Conservation (phyloP, 2,797 vertebrate genomes). For the Bradypus variegatus region DNA sequence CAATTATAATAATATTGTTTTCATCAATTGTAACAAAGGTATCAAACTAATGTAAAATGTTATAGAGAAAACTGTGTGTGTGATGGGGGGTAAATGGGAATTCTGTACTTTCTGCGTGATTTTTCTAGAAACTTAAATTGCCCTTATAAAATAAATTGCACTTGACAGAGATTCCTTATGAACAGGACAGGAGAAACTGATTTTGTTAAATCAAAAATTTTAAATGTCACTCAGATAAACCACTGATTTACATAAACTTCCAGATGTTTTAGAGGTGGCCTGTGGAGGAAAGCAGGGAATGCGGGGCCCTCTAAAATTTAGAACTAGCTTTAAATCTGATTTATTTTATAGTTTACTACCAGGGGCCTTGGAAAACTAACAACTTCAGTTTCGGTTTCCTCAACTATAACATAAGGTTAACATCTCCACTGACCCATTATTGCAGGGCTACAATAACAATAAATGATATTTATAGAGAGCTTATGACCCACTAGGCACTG, state of each 20-base stretch:
- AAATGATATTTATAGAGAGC: background rate
- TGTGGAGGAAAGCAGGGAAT: background rate
- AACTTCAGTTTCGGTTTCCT: background rate
- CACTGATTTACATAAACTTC: constrained; percentile 14
- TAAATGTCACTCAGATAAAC: constrained; percentile 19
- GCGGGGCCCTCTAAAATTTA: background rate
- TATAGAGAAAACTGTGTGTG: no score
- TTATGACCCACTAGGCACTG: background rate
- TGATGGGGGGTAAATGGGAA: no score
- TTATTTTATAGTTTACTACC: background rate
- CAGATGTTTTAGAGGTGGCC: background rate
- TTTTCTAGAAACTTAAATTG: background rate
- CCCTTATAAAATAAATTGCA: no score
- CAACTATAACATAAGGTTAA: background rate
- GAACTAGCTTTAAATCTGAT: background rate
- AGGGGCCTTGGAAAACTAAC: background rate
- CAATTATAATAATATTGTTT: no score
- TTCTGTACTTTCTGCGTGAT: no score
- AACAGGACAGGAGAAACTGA: background rate
- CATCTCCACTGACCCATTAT: background rate
- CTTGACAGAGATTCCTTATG: constrained; percentile 1
- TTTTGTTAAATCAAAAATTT: background rate
- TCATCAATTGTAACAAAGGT: no score
- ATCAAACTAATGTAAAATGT: no score
- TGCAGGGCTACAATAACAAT: background rate